A percentile compares a stretch with the other conserved stretches of the same genome.
phyloP scores from a whole-genome alignment of 37 sponge, comb jelly and placozoan species.

The Agelas oroides region DNA sequence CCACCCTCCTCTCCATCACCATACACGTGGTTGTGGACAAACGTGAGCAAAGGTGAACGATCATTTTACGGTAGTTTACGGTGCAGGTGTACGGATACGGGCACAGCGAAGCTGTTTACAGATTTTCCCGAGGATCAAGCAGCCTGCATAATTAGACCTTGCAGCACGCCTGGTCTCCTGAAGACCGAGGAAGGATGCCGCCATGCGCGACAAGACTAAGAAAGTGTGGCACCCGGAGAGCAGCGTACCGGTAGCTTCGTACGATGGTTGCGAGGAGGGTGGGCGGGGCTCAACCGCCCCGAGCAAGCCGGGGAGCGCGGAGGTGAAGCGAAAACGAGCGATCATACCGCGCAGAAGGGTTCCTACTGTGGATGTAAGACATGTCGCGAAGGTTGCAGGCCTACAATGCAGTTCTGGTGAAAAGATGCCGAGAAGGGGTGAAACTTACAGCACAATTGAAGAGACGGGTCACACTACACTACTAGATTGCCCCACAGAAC shows the following conservation, averaged over 20 bases:
- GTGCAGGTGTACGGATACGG: background rate
- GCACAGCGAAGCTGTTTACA: background rate
- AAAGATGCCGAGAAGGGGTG: background rate
- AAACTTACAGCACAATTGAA: slow-evolving; percentile 10
- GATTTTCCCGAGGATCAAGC: background rate
- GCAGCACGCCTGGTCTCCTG: background rate
- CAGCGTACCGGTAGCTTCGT: slow-evolving; percentile 13
- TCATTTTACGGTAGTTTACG: too few relatives aligned
- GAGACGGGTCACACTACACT: background rate
- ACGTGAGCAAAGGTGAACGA: background rate
- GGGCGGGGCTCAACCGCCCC: slow-evolving; percentile 24
- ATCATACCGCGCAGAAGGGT: slow-evolving; percentile 33
- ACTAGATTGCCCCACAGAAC: background rate
- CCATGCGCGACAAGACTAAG: too few relatives aligned
- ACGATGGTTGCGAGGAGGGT: slow-evolving; percentile 26
- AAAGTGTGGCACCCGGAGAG: slow-evolving; percentile 40
- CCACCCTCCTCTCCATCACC: background rate
- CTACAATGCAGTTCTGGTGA: too few relatives aligned
- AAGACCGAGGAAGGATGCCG: background rate
- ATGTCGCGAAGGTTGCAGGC: background rate
- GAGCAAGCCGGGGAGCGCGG: background rate
- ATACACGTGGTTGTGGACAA: background rate
- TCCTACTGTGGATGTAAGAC: slow-evolving; percentile 35
- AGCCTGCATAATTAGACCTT: background rate
- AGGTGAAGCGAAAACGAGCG: background rate